These are phyloP conservation scores for Pagrus major DNA, from an alignment of 2,113 vertebrate species.

Conservation along the genomic window DNA sequence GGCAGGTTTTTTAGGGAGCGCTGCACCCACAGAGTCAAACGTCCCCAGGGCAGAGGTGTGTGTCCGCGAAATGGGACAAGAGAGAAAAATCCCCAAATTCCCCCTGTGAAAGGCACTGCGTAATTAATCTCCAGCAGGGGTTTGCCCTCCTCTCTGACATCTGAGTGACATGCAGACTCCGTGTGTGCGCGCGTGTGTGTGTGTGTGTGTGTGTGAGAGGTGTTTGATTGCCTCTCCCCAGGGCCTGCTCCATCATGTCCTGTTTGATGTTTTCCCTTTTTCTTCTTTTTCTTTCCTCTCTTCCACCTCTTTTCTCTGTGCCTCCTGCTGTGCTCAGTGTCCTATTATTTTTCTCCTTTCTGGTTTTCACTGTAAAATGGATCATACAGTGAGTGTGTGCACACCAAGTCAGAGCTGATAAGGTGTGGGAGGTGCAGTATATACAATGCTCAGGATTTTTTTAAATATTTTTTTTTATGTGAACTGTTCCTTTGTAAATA, in stretches of 20 bases:
- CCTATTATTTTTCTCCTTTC: slow-evolving; percentile 23
- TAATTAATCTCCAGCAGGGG: slow-evolving; percentile 75
- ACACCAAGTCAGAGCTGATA: slow-evolving; percentile 17
- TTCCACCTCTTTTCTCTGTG: slow-evolving; percentile 19
- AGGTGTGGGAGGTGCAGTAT: not conserved
- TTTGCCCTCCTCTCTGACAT: slow-evolving; percentile 67
- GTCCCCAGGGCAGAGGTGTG: slow-evolving; percentile 59
- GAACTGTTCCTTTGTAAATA: not conserved
- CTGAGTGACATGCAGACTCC: slow-evolving; percentile 65
- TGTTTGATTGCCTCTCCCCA: slow-evolving; percentile 67
- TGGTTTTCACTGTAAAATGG: slow-evolving; percentile 23
- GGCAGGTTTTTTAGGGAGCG: slow-evolving; percentile 16
- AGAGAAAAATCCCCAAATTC: slow-evolving; percentile 72
- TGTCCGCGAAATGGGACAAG: slow-evolving; percentile 55
- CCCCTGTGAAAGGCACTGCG: slow-evolving; percentile 56
- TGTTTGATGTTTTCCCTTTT: slow-evolving; percentile 62
- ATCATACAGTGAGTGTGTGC: slow-evolving; percentile 14
- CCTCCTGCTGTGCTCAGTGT: slow-evolving; percentile 29
- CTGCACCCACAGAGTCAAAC: not conserved
- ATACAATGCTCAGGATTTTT: not conserved
- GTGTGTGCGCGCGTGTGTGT: slow-evolving; percentile 30
- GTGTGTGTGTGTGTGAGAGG: slow-evolving; percentile 37
- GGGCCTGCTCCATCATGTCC: slow-evolving; percentile 70
- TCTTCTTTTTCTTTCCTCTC: not conserved
- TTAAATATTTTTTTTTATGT: not conserved